Percentiles rank a stretch among this genome's conserved stretches.
These are phyloP conservation scores for Altica lythri DNA, from an alignment of 2,888 invertebrate species.

Conservation along the genomic window DNA sequence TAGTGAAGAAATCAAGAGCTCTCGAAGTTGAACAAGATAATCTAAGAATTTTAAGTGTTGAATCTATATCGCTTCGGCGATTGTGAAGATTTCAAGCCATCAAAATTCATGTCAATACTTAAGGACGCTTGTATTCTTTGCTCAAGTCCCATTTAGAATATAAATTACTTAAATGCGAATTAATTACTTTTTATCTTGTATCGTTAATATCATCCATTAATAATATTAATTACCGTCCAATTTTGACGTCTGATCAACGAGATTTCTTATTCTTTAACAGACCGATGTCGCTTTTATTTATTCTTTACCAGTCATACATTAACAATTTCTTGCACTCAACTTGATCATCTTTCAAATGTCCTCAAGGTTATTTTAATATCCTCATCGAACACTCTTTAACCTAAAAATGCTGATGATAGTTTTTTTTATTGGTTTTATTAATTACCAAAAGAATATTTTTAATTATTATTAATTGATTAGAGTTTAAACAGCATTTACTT, in stretches of 20 bases:
- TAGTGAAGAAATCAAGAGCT: conserved; percentile 9
- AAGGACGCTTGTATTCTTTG: conserved; percentile 19
- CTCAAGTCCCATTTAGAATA: conserved; percentile 20
- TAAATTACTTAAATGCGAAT: conserved; percentile 25
- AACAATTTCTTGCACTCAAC: no score
- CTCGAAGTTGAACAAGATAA: conserved; percentile 16
- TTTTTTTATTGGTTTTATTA: no score
- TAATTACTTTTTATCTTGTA: conserved; percentile 25
- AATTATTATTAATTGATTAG: no score
- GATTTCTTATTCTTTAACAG: conserved; percentile 6
- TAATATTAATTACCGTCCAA: conserved; percentile 20
- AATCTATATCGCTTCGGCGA: conserved; percentile 14
- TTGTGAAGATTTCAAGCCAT: conserved; percentile 22
- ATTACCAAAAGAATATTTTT: no score
- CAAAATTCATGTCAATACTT: conserved; percentile 25
- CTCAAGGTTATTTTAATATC: no score
- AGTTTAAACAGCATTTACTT: no score
- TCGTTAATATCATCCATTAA: conserved; percentile 19
- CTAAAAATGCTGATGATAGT: no score
- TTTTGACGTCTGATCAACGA: conserved; percentile 16
- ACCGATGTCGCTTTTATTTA: conserved; percentile 4
- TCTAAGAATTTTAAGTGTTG: conserved; percentile 24
- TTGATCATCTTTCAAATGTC: no score
- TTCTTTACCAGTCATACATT: no score
- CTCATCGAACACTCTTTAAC: no score